Evolutionary conservation across 1,140 invertebrate species (phyloP).

Genomic region (Achroia grisella): DNA sequence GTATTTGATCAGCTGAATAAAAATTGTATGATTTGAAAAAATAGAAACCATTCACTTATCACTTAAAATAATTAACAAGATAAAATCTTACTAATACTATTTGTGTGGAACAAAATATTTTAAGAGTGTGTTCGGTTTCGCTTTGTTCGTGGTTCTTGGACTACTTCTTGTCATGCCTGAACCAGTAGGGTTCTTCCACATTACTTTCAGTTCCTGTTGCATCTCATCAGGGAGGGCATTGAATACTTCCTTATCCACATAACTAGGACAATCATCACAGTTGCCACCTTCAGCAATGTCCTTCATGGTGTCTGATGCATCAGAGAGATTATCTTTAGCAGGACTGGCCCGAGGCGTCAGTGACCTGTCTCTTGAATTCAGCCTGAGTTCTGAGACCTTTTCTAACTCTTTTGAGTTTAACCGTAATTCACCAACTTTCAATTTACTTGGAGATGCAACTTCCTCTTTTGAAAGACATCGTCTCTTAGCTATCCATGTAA

Average conservation of each 20-base stretch:
- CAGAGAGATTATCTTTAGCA: constrained; percentile 58
- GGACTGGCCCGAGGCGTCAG: constrained; percentile 62
- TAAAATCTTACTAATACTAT: constrained; percentile 71
- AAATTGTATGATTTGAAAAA: constrained; percentile 73
- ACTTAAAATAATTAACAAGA: constrained; percentile 69
- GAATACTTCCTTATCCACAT: constrained; percentile 77
- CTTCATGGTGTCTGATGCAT: constrained; percentile 57
- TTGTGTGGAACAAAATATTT: constrained; percentile 79
- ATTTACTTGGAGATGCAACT: constrained; percentile 76
- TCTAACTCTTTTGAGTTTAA: constrained; percentile 74
- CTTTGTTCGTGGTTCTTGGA: constrained; percentile 59
- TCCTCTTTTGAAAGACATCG: constrained; percentile 61
- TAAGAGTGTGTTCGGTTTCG: constrained; percentile 72
- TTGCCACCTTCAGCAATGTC: constrained; percentile 42
- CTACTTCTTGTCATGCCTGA: constrained; percentile 61
- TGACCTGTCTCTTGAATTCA: constrained; percentile 69
- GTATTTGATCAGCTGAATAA: constrained; percentile 71
- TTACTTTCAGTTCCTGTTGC: constrained; percentile 76
- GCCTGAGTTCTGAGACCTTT: constrained; percentile 63
- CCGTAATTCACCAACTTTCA: constrained; percentile 76
- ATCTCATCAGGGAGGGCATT: constrained; percentile 76
- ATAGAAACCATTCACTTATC: constrained; percentile 73
- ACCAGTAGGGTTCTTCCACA: constrained; percentile 74
- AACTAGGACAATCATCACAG: constrained; percentile 70
- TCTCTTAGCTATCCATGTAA: constrained; percentile 64